Base-by-base conservation (phyloP, 2,888 invertebrate genomes). In the Mesoligia furuncula region DNA sequence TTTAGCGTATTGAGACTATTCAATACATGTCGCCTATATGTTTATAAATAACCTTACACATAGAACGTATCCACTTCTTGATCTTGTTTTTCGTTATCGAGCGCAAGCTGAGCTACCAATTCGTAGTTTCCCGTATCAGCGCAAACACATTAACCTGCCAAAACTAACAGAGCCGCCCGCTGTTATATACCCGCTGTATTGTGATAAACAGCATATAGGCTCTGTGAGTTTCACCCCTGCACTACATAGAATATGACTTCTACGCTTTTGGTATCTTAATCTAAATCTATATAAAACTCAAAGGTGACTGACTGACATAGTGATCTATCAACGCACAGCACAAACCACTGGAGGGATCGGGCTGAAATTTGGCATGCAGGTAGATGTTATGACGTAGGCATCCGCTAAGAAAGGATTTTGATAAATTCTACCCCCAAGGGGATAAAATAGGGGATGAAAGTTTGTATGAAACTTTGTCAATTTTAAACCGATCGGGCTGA, bases 1-100 rank as follows among this genome's bases (percentile, higher is more conserved):
- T 81, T 84, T 78, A 78, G 62, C 24, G 11, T 81, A 67, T 62
- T 67, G 80, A 59, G 54, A 73, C 67, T 75, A 61, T 72, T 80
- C 48, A 69, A 67, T 42, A 61, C 73, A 61, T 15, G 64, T 31
- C 31, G 20, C 9, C 9, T 42, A 0, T 72, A 39, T 42, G 27
- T 17, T 27, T 73, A 48, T 61, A 69, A 68, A 81, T 68, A 65
- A 59, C 73, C 27, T 45, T 15, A 27, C 73, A 59, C 24, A 77
- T 51, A 61, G 24, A 51, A 57, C n/a, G 15, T n/a, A 13, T 36
- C 0, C 0, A 57, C 6, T 36, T 59, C 15, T 57, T 64, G 27
- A 27, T 59, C 15, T 57, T 64, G 27, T n/a, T 71, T 15, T 78
- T 36, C 15, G 7, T 15, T 59, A 59, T 17, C 0, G 24, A 45